Evolutionary conservation across 2,113 vertebrate genomes (phyloP).

Genomic region (Ochotona curzoniae): DNA sequence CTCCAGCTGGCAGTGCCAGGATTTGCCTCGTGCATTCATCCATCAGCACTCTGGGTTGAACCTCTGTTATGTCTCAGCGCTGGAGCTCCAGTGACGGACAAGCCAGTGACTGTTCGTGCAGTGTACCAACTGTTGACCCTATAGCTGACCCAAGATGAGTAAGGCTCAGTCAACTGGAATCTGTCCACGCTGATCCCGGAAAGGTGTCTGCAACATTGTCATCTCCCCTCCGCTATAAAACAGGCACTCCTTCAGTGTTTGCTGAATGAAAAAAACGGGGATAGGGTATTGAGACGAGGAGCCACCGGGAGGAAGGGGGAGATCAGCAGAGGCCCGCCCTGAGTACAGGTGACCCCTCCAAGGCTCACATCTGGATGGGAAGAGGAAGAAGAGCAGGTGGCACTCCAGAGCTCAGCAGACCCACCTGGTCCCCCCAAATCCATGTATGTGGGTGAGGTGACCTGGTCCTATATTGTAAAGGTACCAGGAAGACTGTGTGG

Average conservation of each 20-base stretch:
- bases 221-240: neutral
- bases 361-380: accelerated
- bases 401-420: accelerated
- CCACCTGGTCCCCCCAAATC: no score
- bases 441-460: no score
- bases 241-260: neutral
- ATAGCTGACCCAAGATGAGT: neutral
- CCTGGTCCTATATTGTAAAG: no score
- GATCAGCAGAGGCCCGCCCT: neutral
- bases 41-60: accelerated
- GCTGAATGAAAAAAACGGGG: neutral
- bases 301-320: neutral
- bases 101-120: neutral
- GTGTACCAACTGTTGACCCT: no score
- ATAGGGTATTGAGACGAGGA: neutral
- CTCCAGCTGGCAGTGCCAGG: neutral
- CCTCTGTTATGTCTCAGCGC: neutral
- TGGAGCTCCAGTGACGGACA: neutral
- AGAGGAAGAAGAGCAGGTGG: neutral
- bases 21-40: accelerated
- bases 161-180: neutral
- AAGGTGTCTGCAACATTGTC: neutral
- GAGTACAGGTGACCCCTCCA: no score
- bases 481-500: no score
- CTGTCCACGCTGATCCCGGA: neutral